Evolutionary conservation across 1,140 invertebrate species (phyloP), one percentile per base, ranked within the genome.

Genomic region (Oreohelix idahoensis): DNA sequence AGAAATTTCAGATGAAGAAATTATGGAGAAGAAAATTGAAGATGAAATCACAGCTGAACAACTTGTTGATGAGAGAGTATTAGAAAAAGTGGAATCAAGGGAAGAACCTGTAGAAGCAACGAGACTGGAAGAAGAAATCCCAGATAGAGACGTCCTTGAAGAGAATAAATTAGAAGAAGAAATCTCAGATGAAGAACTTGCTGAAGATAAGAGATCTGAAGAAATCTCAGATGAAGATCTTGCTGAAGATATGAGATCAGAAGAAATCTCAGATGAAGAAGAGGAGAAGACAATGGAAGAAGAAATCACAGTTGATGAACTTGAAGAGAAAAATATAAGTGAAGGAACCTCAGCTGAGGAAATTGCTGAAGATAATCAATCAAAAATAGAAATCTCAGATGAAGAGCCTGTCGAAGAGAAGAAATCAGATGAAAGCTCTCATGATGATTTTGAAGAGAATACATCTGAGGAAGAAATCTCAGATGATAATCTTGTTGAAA

Each of bases 1-100:
- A 49, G 66, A 79, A 71, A 66, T 23, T 11, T 26, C 23, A 74
- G 80, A 35, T 39, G 63, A 53, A 74, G 70, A 38, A 35, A 5
- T 74, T 23, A n/a, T n/a, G 2, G 11, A 74, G 75, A 15, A 38
- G 17, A 15, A 53, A 49, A 1, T 32, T 32, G 45, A 53, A 74
- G 49, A 58, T 17, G 29, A 53, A 74, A 49, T 26, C 1, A 20
- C 13, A 82, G 29, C 23, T 45, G 73, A 66, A 42, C 42, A 76
- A 42, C 0, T 35, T 69, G 63, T 66, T 66, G 51, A 58, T 11
- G 35, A 13, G 42, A 58, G 20, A 38, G 10, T 15, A 26, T 39
- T 36, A 26, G 20, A 63, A 35, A 51, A 42, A 29, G 10, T 32
- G 63, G 15, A 0, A 36, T 38, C 38, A n/a, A n/a, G n/a, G n/a